Evolutionary conservation across 2,797 vertebrate species (phyloP), one percentile per base, ranked within the genome.

Genomic region (Taenioides sp.): DNA sequence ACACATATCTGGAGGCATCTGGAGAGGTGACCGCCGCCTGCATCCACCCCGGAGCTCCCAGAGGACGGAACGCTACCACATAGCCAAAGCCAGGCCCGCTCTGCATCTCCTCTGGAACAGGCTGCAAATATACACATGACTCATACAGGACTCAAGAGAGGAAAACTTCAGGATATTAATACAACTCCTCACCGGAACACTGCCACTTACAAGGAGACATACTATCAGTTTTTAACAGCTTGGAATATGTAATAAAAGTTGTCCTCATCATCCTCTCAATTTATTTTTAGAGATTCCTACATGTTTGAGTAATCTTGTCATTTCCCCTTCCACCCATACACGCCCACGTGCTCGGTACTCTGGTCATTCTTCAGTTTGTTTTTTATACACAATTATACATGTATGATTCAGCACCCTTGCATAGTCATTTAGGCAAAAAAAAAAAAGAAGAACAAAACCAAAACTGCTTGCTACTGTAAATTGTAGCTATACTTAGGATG

Each of bases 11-110:
- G 2, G 95, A 95, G 9, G 97, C 93, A 0, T 98, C 96, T 0
- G 96, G 93, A 0, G 97, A 98, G 1, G 96, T 96, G 87, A 97
- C 94, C 0, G 97, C 97, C 0, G 96, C 97, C 90, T 98, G 95
- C 96, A 97, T 98, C 97, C 97, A 99, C 75, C 93, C 95, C 73
- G 91, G 84, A 0, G 95, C 93, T 67, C 95, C 96, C 0, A 95
- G 86, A 31, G 96, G 97, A 52, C 96, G 94, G 89, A 98, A 97
- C 5, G 96, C 96, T 76, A 98, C 96, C 86, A 98, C 96, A 0
- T 98, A 98, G 7, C 97, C 97, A 0, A 98, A 98, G 70, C 97
- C 97, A 0, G 95, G 94, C 0, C 97, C 96, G 0, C 96, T 96
- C 88, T 98, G 97, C 74, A 96, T 87, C 84, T 98, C 96, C 89